These are phyloP conservation scores for Galaxias olidus DNA, from an alignment of 2,797 vertebrate species.

Conservation along the genomic window DNA sequence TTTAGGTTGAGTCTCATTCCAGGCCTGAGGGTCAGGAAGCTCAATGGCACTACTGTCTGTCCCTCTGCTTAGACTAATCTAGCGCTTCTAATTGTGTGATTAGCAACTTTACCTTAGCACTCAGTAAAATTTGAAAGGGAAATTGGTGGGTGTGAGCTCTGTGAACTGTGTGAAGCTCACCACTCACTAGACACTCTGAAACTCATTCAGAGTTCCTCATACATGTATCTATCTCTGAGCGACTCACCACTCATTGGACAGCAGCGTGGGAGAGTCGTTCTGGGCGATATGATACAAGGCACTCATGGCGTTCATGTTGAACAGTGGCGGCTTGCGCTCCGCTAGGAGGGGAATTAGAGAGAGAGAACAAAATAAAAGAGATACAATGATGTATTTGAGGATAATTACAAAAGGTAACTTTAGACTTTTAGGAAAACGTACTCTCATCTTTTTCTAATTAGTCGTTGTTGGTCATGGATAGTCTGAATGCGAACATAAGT, in stretches of 20 bases:
- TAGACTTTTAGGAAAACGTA: background rate
- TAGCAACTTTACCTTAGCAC: no score
- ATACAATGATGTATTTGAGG: no score
- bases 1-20: constrained; percentile 39
- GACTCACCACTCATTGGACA: constrained; percentile 97
- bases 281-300: constrained; percentile 99
- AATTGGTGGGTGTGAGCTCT: no score
- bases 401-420: background rate
- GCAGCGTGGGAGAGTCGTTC: constrained; percentile 95
- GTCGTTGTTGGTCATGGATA: no score
- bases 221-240: background rate
- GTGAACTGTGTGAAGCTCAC: no score
- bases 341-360: constrained; percentile 73
- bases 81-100: no score
- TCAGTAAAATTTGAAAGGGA: no score
- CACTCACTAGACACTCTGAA: no score
- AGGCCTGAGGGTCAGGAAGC: constrained; percentile 31
- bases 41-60: no score
- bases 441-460: background rate
- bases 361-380: constrained; percentile 1
- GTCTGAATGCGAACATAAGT: no score
- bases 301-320: constrained; percentile 99
- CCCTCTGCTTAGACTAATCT: no score
- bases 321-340: constrained; percentile 96
- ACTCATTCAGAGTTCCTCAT: background rate